Evolutionary conservation across 2,797 vertebrate genomes (phyloP), one percentile per base, ranked within the genome.

Genomic region (Hyperoplus lanceolatus): DNA sequence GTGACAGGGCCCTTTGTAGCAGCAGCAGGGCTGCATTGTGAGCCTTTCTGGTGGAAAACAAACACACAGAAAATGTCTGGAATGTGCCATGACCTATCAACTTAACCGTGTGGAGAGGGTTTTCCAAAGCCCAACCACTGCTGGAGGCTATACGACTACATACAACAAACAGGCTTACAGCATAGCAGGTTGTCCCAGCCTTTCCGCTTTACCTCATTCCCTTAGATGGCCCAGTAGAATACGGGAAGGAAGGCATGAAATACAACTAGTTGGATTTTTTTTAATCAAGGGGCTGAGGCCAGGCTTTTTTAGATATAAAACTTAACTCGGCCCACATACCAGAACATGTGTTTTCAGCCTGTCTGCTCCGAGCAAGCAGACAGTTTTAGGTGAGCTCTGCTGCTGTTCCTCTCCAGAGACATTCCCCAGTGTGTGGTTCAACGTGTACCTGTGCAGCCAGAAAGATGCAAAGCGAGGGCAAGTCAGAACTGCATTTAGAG

Each of bases 11-110:
- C 49, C 77, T 81, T 89, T 85, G 83, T 75, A 79, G 72, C 79
- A 49, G 70, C 73, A 70, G 73, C 64, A 53, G 62, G 39, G 70
- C 83, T 57, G 84, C 76, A 88, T 90, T 82, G 87, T 74, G 81
- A 89, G 73, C 42, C 80, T 78, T 89, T 57, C 84, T 77, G 68
- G 79, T 90, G 80, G 80, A 92, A 94, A 93, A 89, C 90, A 92
- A 93, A 92, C 87, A 90, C 64, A 80, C 69, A 73, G 89, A 92
- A 92, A 91, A 93, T 93, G 87, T 89, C 75, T 86, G 92, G 93
- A 93, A 94, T 94, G 92, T 81, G 82, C 84, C 63, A 54, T 85
- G 85, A 90, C 88, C 87, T 91, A 71, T 90, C 89, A 86, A 88
- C 88, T 82, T 85, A 69, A 90, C 73, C 73, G 59, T 76, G 87